phyloP scores from a whole-genome alignment of 1,140 invertebrate genomes.

The Sweltsa coloradensis region DNA sequence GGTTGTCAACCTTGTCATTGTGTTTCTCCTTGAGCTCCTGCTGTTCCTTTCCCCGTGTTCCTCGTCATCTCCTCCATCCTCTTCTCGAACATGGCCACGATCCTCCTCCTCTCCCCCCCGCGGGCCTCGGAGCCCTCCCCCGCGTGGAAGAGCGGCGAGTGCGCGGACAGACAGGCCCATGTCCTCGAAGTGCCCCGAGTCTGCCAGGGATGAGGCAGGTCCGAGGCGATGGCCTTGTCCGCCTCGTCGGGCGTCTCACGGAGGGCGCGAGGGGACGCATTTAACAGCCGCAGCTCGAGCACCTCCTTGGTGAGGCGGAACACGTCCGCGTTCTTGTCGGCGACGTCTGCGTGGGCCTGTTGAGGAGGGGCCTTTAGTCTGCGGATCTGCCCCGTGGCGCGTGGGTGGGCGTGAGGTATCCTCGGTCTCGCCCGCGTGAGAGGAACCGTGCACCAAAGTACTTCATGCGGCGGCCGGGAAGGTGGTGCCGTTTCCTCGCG shows the following conservation, averaged over 20 bases:
- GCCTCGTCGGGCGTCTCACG: too few species aligned
- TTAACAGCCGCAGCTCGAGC: conserved; percentile 63
- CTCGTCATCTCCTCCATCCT: conserved; percentile 59
- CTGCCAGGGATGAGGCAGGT: conserved; percentile 47
- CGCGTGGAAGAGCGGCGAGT: neutral
- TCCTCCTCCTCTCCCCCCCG: conserved; percentile 46
- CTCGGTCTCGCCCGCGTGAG: conserved; percentile 55
- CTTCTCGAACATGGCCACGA: conserved; percentile 56
- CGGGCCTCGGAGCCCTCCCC: conserved; percentile 25
- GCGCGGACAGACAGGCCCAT: conserved; percentile 46
- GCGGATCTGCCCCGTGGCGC: conserved; percentile 63
- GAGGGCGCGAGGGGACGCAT: conserved; percentile 54
- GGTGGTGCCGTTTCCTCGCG: conserved; percentile 67
- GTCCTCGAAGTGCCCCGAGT: conserved; percentile 78
- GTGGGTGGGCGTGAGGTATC: conserved; percentile 81
- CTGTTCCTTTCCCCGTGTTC: conserved; percentile 49
- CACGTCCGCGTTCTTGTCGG: conserved; percentile 68
- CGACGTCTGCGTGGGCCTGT: conserved; percentile 59
- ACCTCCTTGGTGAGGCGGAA: conserved; percentile 68
- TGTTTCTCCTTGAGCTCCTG: conserved; percentile 60
- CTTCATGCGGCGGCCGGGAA: conserved; percentile 49
- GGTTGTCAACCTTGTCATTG: conserved; percentile 62
- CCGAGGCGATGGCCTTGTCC: too few species aligned
- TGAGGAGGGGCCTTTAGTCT: conserved; percentile 42
- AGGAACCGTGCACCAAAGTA: conserved; percentile 73